phyloP scores from a whole-genome alignment of 2,113 vertebrate genomes.

The Pelecanus crispus region DNA sequence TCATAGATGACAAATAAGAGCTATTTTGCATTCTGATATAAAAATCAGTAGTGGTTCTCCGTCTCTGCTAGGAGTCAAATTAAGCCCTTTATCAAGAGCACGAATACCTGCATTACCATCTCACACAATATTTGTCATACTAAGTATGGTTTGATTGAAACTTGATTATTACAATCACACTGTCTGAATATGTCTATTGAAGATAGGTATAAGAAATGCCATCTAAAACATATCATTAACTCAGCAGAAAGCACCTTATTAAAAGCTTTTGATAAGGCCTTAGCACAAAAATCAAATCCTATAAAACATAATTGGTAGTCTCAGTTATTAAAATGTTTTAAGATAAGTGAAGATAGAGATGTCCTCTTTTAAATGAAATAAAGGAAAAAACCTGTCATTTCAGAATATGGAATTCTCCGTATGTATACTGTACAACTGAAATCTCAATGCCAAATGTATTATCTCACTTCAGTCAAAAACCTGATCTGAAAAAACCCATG shows the following conservation, averaged over 20 bases:
- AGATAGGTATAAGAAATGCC: conserved; percentile 75
- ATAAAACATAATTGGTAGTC: conserved; percentile 72
- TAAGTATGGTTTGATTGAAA: conserved; percentile 77
- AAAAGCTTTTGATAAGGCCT: conserved; percentile 74
- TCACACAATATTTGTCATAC: conserved; percentile 74
- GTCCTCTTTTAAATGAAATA: conserved; percentile 52
- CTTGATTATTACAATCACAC: conserved; percentile 80
- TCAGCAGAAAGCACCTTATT: conserved; percentile 76
- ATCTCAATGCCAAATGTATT: neutral
- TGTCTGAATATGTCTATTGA: conserved; percentile 75
- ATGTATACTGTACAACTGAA: conserved; percentile 15
- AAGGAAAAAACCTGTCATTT: conserved; percentile 38
- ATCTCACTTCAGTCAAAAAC: conserved; percentile 11
- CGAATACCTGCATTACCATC: conserved; percentile 74
- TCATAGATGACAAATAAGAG: conserved; percentile 67
- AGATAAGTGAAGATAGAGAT: conserved; percentile 71
- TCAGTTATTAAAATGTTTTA: conserved; percentile 76
- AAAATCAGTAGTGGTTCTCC: conserved; percentile 70
- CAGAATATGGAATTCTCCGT: conserved; percentile 41
- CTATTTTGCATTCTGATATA: conserved; percentile 70
- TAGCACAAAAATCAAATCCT: conserved; percentile 69
- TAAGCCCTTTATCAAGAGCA: conserved; percentile 75
- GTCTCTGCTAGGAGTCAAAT: conserved; percentile 71
- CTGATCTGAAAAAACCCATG: neutral
- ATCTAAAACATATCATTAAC: conserved; percentile 76